Percentiles rank a stretch among this genome's conserved stretches.
Conservation (phyloP, 2,888 invertebrate species). For the Drosophila robusta region DNA sequence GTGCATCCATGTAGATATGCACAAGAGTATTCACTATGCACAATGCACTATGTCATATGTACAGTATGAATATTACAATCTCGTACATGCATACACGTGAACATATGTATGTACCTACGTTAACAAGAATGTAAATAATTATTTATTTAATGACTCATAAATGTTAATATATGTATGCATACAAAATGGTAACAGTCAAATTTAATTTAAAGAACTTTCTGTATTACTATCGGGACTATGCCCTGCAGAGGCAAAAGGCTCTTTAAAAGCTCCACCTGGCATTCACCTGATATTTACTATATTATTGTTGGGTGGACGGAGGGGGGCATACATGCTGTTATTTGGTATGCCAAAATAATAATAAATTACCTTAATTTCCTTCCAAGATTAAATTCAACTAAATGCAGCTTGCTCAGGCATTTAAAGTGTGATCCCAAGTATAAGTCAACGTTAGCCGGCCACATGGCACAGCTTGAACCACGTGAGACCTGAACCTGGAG, state of each 20-base stretch:
- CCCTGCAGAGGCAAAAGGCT: neutral
- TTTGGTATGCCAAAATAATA: slow-evolving; percentile 16
- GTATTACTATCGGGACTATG: neutral
- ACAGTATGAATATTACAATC: slow-evolving; percentile 1
- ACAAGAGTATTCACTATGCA: slow-evolving; percentile 2
- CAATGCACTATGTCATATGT: slow-evolving; percentile 6
- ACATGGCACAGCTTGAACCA: slow-evolving; percentile 22
- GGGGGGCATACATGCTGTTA: slow-evolving; percentile 4
- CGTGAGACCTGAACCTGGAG: slow-evolving; percentile 13
- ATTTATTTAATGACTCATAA: slow-evolving; percentile 78
- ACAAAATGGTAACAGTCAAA: slow-evolving; percentile 7
- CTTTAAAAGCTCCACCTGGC: neutral
- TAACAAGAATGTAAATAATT: slow-evolving; percentile 53
- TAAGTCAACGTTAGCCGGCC: slow-evolving; percentile 23
- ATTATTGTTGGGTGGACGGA: neutral
- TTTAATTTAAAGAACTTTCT: slow-evolving; percentile 7
- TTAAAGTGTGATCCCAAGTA: slow-evolving; percentile 44
- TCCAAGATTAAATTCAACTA: slow-evolving; percentile 41
- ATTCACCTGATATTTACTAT: neutral
- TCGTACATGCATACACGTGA: neutral
- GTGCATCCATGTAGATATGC: slow-evolving; percentile 10
- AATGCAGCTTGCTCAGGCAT: slow-evolving; percentile 22
- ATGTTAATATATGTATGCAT: slow-evolving; percentile 66
- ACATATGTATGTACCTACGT: slow-evolving; percentile 3
- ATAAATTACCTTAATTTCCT: slow-evolving; percentile 35